Evolutionary conservation across 2,797 vertebrate species (phyloP).

Genomic region (Coilia nasus): DNA sequence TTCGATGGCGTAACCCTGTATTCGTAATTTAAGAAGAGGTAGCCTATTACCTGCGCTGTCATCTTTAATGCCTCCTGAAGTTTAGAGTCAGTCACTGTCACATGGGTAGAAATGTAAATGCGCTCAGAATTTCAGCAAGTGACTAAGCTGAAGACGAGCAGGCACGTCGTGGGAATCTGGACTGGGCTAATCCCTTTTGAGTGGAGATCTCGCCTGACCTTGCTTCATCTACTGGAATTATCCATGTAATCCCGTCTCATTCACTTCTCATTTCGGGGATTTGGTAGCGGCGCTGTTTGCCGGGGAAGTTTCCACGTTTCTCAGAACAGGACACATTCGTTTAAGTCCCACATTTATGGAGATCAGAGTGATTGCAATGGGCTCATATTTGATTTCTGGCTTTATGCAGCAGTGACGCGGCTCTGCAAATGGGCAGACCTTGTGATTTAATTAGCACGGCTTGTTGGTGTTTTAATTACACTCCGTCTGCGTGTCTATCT

Average conservation of each 20-base stretch:
- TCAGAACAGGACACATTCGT: constrained; percentile 49
- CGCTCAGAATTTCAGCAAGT: background rate
- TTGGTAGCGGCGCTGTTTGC: constrained; percentile 66
- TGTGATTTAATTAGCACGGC: constrained; percentile 50
- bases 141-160: constrained; percentile 4
- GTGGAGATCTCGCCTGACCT: constrained; percentile 70
- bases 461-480: constrained; percentile 49
- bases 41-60: background rate
- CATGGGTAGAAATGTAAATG: background rate
- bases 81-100: constrained; percentile 11
- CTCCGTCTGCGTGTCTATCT: constrained; percentile 34
- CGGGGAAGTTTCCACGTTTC: constrained; percentile 56
- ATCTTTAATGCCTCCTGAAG: background rate
- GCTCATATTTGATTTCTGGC: constrained; percentile 44
- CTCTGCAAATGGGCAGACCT: constrained; percentile 23
- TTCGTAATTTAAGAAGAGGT: background rate
- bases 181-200: constrained; percentile 55
- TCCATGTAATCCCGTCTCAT: constrained; percentile 82
- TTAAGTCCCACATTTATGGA: constrained; percentile 34
- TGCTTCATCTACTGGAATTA: constrained; percentile 83
- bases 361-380: constrained; percentile 30
- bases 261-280: constrained; percentile 73
- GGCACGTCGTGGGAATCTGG: constrained; percentile 31
- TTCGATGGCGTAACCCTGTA: background rate
- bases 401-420: constrained; percentile 28